These are phyloP conservation scores for Drosophila subquinaria DNA, from an alignment of 2,888 invertebrate species.

Conservation along the genomic window DNA sequence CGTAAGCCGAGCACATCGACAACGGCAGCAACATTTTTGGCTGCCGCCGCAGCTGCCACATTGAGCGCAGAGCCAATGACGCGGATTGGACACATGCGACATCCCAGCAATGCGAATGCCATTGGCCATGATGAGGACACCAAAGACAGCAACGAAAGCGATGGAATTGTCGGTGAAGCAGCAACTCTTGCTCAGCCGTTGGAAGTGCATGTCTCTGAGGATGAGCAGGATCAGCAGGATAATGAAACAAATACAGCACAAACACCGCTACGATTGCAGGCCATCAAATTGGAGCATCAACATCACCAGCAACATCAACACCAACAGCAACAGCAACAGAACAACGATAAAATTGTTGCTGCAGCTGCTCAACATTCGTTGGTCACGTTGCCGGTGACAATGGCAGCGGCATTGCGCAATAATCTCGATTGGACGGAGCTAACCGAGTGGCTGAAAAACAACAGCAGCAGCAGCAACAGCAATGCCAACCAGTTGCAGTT, in stretches of 20 bases:
- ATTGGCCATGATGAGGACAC: conserved; percentile 60
- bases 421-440: conserved; percentile 78
- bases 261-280: conserved; percentile 57
- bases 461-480: conserved; percentile 62
- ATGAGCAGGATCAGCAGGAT: conserved; percentile 52
- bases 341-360: conserved; percentile 40
- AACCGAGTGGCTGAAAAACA: conserved; percentile 81
- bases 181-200: conserved; percentile 17
- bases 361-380: conserved; percentile 55
- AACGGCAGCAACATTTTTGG: conserved; percentile 34
- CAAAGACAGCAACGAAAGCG: conserved; percentile 74
- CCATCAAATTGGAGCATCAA: conserved; percentile 69
- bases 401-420: conserved; percentile 57
- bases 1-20: conserved; percentile 69
- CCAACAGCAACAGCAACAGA: conserved; percentile 21
- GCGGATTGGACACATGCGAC: conserved; percentile 70
- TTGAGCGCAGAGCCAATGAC: conserved; percentile 63
- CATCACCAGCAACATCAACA: conserved; percentile 13
- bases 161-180: conserved; percentile 26
- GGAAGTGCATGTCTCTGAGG: conserved; percentile 72
- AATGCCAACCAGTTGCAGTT: conserved; percentile 39
- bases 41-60: conserved; percentile 25
- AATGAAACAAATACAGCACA: conserved; percentile 15
- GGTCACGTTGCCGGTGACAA: conserved; percentile 53
- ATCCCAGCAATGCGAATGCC: conserved; percentile 29